Percentiles rank a stretch among this genome's conserved stretches.
These are phyloP conservation scores for Girardinichthys multiradiatus DNA, from an alignment of 2,113 vertebrate species.

Conservation along the genomic window DNA sequence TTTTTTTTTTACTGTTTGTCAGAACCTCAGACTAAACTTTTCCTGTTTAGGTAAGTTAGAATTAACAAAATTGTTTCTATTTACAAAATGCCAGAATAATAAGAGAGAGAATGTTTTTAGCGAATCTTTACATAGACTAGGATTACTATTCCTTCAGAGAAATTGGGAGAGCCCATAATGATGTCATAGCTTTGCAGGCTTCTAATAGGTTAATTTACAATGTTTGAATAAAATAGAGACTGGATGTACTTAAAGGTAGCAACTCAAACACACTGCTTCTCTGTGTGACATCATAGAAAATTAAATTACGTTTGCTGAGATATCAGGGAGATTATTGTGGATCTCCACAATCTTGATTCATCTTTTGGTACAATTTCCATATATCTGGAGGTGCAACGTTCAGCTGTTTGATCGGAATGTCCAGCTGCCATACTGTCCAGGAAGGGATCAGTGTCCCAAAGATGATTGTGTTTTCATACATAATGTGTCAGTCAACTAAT, in stretches of 20 bases:
- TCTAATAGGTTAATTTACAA: not conserved
- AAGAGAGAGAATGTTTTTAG: not conserved
- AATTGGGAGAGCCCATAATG: not conserved
- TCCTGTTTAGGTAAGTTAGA: too few species aligned
- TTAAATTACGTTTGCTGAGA: too few species aligned
- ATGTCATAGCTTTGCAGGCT: not conserved
- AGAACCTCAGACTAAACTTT: not conserved
- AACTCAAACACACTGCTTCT: too few species aligned
- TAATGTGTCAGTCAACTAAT: too few species aligned
- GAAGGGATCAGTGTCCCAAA: too few species aligned
- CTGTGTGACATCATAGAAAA: too few species aligned
- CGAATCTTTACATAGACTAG: not conserved
- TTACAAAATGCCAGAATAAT: not conserved
- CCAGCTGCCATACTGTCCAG: too few species aligned
- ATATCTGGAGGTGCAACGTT: not conserved
- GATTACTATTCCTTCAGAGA: not conserved
- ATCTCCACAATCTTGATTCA: not conserved
- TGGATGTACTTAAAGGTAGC: too few species aligned
- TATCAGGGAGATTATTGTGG: too few species aligned
- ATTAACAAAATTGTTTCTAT: not conserved
- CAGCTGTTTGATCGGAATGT: too few species aligned
- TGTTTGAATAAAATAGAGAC: not conserved
- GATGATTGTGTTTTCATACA: too few species aligned
- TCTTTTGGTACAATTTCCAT: not conserved
- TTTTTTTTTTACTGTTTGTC: too few species aligned